These are phyloP conservation scores for Caiman crocodilus DNA, from an alignment of 2,797 vertebrate genomes.

Conservation along the genomic window DNA sequence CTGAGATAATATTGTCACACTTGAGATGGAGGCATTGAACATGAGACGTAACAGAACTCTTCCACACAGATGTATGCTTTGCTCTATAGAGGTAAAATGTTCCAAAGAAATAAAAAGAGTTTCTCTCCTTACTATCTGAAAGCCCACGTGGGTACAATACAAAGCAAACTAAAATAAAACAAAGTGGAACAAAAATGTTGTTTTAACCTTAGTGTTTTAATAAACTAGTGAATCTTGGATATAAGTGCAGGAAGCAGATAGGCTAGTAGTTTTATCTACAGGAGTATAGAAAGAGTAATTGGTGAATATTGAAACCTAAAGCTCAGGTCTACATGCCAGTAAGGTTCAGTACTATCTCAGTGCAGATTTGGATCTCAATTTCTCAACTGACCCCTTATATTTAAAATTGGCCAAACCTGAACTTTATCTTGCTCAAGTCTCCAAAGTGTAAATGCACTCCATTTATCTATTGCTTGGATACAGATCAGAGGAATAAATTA, in stretches of 20 bases:
- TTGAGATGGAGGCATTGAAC: neutral
- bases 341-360: neutral
- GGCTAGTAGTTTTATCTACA: neutral
- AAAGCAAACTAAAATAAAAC: neutral
- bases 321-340: neutral
- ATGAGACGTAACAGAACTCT: neutral
- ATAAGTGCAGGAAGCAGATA: too few species aligned
- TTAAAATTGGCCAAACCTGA: fast-evolving
- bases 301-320: neutral
- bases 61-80: neutral
- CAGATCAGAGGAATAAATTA: neutral
- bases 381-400: neutral
- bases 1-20: neutral
- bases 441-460: neutral
- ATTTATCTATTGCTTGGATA: neutral
- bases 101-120: neutral
- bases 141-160: neutral
- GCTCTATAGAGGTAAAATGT: neutral
- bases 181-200: neutral
- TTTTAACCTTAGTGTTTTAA: neutral
- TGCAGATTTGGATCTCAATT: neutral
- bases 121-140: neutral
- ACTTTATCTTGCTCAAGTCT: neutral
- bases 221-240: neutral
- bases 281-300: neutral